Conservation (phyloP, 2,113 vertebrate genomes). For the Aegithalos caudatus region DNA sequence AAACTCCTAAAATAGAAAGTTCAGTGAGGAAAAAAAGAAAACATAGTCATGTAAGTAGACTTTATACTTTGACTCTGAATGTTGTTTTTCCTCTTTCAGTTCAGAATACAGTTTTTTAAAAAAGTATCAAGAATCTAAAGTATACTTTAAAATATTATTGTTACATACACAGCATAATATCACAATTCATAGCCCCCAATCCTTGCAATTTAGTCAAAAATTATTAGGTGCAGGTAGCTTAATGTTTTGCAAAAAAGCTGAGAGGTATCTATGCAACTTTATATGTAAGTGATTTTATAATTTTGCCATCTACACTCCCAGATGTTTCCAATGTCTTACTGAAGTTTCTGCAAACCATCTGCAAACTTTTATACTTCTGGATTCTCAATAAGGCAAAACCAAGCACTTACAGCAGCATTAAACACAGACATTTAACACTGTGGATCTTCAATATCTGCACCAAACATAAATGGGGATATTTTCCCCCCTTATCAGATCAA, state of each 20-base stretch:
- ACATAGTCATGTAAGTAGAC: not conserved
- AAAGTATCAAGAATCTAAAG: not conserved
- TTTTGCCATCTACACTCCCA: not conserved
- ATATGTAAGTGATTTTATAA: not conserved
- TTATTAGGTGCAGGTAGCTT: not conserved
- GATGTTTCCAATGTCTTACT: not conserved
- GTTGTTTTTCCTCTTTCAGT: not conserved
- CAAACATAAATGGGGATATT: not conserved
- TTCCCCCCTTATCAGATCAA: accelerated
- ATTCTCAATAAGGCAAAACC: not conserved
- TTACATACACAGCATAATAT: not conserved
- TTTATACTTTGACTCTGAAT: not conserved
- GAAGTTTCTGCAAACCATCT: conserved; percentile 15
- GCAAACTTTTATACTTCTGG: not conserved
- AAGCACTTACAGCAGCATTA: not conserved
- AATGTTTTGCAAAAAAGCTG: not conserved
- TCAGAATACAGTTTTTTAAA: not conserved
- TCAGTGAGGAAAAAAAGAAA: not conserved
- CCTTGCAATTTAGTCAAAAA: not conserved
- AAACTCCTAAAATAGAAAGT: not conserved
- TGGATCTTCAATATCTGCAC: not conserved
- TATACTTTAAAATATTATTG: not conserved
- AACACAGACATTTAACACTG: not conserved
- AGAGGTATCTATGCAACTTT: not conserved
- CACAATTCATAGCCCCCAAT: not conserved